phyloP scores from a whole-genome alignment of 2,797 vertebrate genomes.

The Huso huso region DNA sequence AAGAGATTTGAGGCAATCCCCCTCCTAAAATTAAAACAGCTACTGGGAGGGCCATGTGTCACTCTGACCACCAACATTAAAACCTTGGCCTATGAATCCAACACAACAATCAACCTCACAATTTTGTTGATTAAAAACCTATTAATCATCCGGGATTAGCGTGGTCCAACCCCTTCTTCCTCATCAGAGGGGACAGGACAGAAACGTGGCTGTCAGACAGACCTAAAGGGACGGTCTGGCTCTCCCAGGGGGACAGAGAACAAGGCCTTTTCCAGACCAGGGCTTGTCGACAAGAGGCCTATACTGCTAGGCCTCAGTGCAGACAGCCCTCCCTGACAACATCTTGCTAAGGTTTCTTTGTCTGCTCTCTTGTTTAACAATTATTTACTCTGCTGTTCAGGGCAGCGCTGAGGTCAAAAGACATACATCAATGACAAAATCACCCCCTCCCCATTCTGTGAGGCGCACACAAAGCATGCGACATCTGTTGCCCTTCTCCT shows the following conservation, averaged over 20 bases:
- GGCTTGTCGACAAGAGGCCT: background rate
- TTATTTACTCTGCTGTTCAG: slow-evolving; percentile 62
- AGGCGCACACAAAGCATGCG: slow-evolving; percentile 34
- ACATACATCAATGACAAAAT: slow-evolving; percentile 40
- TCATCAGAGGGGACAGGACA: background rate
- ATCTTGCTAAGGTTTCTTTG: slow-evolving; percentile 56
- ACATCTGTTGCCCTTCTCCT: slow-evolving; percentile 41
- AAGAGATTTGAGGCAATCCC: too few species aligned
- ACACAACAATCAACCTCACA: too few species aligned
- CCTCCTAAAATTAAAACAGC: too few species aligned
- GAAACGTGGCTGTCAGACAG: background rate
- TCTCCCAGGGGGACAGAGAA: slow-evolving; percentile 16
- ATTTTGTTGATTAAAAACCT: too few species aligned
- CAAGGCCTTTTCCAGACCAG: background rate
- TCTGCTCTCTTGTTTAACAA: slow-evolving; percentile 59
- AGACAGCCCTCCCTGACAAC: slow-evolving; percentile 39
- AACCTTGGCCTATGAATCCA: too few species aligned
- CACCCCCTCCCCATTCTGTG: slow-evolving; percentile 21
- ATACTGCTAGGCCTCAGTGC: slow-evolving; percentile 21
- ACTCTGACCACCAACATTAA: too few species aligned
- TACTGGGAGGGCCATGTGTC: too few species aligned
- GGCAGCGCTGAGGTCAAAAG: slow-evolving; percentile 44
- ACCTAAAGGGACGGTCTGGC: background rate
- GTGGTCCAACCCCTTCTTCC: background rate
- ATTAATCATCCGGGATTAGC: background rate